Evolutionary conservation across 35 echinoderm and acorn worm genomes (phyloP), one percentile per base, ranked within the genome.

Genomic region (Heliocidaris erythrogramma): DNA sequence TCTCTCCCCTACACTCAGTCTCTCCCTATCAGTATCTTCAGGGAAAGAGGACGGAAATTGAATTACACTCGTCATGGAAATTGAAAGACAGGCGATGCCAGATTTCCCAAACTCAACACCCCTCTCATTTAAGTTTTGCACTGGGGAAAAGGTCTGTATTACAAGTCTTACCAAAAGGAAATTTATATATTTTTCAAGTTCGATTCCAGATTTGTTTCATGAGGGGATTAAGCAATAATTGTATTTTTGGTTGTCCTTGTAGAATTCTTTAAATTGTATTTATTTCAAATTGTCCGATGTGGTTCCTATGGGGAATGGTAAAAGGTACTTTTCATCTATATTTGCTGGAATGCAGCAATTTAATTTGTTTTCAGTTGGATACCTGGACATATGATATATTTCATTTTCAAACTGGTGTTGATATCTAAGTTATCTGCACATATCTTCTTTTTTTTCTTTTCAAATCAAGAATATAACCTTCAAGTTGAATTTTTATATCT

Each of bases 71-170:
- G 18, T 48, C 31, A 48, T 47, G 87, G 87, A 89, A 47, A 89
- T 2, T 47, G 47, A 17, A 24, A 16, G 47, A 48, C 11, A 48
- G 87, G 47, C 4, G 31, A 48, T 14, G 85, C 85, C 85, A 86
- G 85, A 3, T 86, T 86, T 86, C 27, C 21, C 27, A 86, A 86
- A 86, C 30, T 89, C 30, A 31, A 89, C 87, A 89, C 87, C 87
- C 31, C 4, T 89, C 18, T 89, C 87, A 89, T 89, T 89, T 89
- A 0, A 16, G 87, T 4, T 48, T 89, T 32, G 47, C 87, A 48
- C 87, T 12, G 10, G 87, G 87, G 87, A 48, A 89, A 48, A 89
- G 87, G 24, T 47, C 31, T 78, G 30, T 16, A 89, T 47, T 89
- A 17, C 87, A 89, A 89, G 31, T 47, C 31, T 89, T 89, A 78